Percentiles rank a stretch among this genome's conserved stretches.
phyloP scores from a whole-genome alignment of 1,140 invertebrate species.

The Samia ricini region DNA sequence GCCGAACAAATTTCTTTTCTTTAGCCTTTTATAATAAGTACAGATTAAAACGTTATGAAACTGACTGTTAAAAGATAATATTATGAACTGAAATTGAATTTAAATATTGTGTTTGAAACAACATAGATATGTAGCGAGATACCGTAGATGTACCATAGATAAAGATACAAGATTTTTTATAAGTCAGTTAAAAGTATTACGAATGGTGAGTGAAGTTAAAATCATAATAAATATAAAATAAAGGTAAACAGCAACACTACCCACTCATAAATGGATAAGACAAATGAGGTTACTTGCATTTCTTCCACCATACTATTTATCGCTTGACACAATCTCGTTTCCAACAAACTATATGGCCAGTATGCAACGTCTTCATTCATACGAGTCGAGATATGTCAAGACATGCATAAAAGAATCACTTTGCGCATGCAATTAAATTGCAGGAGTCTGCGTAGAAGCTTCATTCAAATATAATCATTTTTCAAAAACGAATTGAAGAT shows the following conservation, averaged over 20 bases:
- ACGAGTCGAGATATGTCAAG: not conserved
- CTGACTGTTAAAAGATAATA: too few species aligned
- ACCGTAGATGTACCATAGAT: too few species aligned
- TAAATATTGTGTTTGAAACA: too few species aligned
- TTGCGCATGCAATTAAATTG: constrained; percentile 1
- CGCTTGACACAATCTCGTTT: constrained; percentile 4
- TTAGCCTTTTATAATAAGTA: too few species aligned
- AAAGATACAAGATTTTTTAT: not conserved
- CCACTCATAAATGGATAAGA: not conserved
- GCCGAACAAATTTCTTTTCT: too few species aligned
- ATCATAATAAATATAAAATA: too few species aligned
- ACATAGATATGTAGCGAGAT: too few species aligned
- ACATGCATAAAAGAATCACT: not conserved
- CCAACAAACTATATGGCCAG: not conserved
- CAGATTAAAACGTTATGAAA: too few species aligned
- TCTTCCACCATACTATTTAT: constrained; percentile 2
- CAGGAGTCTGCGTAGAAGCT: not conserved
- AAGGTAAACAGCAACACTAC: not conserved
- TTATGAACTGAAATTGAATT: too few species aligned
- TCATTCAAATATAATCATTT: not conserved
- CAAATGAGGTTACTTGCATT: not conserved
- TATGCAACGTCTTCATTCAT: constrained; percentile 8
- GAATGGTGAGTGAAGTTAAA: not conserved
- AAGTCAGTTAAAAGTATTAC: not conserved
- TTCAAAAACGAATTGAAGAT: not conserved